These are phyloP conservation scores for Aplidium turbinatum DNA, from an alignment of 23 tunicate species.

Conservation along the genomic window DNA sequence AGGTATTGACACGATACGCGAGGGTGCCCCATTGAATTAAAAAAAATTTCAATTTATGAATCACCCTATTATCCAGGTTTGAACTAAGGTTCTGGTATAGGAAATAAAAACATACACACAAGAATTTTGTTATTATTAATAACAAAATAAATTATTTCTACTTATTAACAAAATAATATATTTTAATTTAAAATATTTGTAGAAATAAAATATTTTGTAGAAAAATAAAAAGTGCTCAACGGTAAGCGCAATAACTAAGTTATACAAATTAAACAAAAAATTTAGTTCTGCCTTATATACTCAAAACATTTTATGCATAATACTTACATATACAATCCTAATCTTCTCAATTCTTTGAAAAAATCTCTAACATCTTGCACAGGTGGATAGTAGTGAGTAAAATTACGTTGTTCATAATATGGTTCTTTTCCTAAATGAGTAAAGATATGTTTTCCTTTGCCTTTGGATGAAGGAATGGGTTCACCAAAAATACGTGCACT, in stretches of 20 bases:
- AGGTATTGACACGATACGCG: too few relatives aligned
- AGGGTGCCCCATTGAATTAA: too few relatives aligned
- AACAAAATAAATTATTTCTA: too few relatives aligned
- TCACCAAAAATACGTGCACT: constrained; percentile 49
- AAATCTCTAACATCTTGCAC: constrained; percentile 32
- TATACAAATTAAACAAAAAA: neutral
- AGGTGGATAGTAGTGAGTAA: constrained; percentile 43
- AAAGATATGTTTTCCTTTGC: constrained; percentile 1
- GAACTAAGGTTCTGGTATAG: too few relatives aligned
- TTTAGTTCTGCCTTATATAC: neutral
- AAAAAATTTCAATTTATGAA: too few relatives aligned
- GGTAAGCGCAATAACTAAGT: neutral
- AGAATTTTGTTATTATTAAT: too few relatives aligned
- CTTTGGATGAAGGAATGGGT: neutral
- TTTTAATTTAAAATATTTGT: too few relatives aligned
- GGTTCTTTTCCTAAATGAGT: constrained; percentile 12
- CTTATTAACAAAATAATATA: too few relatives aligned
- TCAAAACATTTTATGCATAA: neutral
- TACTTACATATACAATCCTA: constrained; percentile 45
- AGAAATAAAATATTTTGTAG: too few relatives aligned
- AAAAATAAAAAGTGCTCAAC: too few relatives aligned
- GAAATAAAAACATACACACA: too few relatives aligned
- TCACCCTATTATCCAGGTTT: too few relatives aligned
- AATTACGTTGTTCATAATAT: constrained; percentile 20
- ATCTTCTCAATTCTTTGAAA: constrained; percentile 7